A percentile compares a stretch with the other conserved stretches of the same genome.
Evolutionary conservation across 92 coral and sea anemone species (phyloP).

Genomic region (Anthopleura xanthogrammica): DNA sequence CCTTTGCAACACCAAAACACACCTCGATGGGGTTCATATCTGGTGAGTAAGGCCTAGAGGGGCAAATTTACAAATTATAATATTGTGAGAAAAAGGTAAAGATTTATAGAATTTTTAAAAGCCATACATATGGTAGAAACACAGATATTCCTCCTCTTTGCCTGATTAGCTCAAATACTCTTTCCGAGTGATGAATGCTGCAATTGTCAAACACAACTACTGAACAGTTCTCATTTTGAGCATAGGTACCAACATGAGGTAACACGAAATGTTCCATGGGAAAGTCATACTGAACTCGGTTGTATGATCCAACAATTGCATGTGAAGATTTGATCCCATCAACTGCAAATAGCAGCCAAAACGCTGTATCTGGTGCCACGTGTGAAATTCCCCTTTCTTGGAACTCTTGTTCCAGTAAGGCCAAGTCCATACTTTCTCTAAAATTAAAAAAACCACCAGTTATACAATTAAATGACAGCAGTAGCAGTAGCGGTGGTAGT

Average conservation of each 20-base stretch:
- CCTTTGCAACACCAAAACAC: slow-evolving; percentile 45
- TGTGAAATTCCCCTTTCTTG: slow-evolving; percentile 12
- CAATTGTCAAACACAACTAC: slow-evolving; percentile 42
- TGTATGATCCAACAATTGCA: slow-evolving; percentile 43
- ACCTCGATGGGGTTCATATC: slow-evolving; percentile 43
- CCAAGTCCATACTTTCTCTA: slow-evolving; percentile 17
- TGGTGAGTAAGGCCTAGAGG: slow-evolving; percentile 31
- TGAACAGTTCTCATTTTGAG: slow-evolving; percentile 51
- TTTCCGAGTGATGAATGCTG: too few species aligned
- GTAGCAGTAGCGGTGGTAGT: too few species aligned
- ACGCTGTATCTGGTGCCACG: slow-evolving; percentile 27
- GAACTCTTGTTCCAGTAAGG: slow-evolving; percentile 15
- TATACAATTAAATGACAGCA: background rate
- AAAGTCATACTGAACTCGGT: slow-evolving; percentile 33
- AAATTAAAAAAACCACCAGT: background rate
- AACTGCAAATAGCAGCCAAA: slow-evolving; percentile 42
- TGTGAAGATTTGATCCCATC: slow-evolving; percentile 42
- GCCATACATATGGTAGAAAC: slow-evolving; percentile 37
- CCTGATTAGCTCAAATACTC: slow-evolving; percentile 43
- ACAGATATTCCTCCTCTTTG: slow-evolving; percentile 43
- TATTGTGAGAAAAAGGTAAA: background rate
- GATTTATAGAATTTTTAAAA: background rate
- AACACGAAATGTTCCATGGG: slow-evolving; percentile 50
- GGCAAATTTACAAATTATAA: background rate
- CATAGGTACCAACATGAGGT: slow-evolving; percentile 48